Conservation (phyloP, 1,140 invertebrate species). For the Habropoda laboriosa region DNA sequence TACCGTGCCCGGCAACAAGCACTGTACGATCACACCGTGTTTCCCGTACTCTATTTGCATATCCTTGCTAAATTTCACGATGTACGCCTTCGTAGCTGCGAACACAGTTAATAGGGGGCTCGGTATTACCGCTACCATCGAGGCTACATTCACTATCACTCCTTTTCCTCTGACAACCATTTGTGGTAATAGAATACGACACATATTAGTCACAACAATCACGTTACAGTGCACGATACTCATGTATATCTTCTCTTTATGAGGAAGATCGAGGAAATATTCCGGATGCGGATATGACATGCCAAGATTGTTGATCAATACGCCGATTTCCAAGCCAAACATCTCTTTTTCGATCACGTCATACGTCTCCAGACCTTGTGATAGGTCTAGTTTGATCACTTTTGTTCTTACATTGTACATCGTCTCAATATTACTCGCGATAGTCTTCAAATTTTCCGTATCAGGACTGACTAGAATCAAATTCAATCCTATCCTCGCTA, state of each 20-base stretch:
- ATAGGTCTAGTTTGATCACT: constrained; percentile 91
- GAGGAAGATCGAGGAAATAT: constrained; percentile 80
- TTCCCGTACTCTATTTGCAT: constrained; percentile 83
- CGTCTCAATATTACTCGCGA: constrained; percentile 77
- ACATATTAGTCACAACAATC: constrained; percentile 90
- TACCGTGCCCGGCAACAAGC: constrained; percentile 85
- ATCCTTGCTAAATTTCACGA: constrained; percentile 84
- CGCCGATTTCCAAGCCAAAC: constrained; percentile 84
- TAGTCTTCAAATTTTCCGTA: constrained; percentile 87
- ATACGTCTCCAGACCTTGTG: constrained; percentile 80
- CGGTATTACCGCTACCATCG: constrained; percentile 82
- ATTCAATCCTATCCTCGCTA: constrained; percentile 91
- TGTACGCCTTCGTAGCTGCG: constrained; percentile 82
- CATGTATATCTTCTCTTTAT: constrained; percentile 72
- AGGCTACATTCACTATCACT: constrained; percentile 87
- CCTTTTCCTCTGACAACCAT: constrained; percentile 85
- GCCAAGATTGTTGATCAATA: constrained; percentile 87
- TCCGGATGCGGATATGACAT: constrained; percentile 85
- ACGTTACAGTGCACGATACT: constrained; percentile 89
- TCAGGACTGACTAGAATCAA: constrained; percentile 94
- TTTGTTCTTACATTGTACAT: constrained; percentile 90
- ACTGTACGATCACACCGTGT: constrained; percentile 85
- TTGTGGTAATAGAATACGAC: constrained; percentile 85
- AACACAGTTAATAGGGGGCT: constrained; percentile 84
- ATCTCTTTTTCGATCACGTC: constrained; percentile 82